A percentile compares a stretch with the other conserved stretches of the same genome.
These are phyloP conservation scores for Cataglyphis altisquamis DNA, from an alignment of 2,888 invertebrate genomes.

Conservation along the genomic window DNA sequence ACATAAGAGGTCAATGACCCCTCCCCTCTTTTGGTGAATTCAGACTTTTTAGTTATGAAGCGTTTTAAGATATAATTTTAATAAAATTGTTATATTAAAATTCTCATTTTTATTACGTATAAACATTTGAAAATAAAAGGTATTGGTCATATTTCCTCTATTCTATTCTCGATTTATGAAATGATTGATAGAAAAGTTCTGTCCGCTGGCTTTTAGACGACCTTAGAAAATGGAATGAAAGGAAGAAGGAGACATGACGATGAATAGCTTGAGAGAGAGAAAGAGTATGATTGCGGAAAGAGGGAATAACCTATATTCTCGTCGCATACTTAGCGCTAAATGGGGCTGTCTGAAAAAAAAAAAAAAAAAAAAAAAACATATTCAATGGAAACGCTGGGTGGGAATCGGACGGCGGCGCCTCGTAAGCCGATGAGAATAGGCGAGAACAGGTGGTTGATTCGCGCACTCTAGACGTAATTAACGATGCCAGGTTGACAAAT, in stretches of 20 bases:
- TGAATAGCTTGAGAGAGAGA: constrained; percentile 5
- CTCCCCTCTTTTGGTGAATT: not conserved
- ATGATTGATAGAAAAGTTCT: not conserved
- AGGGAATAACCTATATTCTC: constrained; percentile 42
- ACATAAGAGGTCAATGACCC: not conserved
- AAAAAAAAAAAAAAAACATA: constrained; percentile 2
- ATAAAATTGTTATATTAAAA: not conserved
- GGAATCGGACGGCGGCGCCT: constrained; percentile 16
- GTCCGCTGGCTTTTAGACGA: not conserved
- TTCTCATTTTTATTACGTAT: not conserved
- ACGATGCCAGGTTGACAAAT: constrained; percentile 37
- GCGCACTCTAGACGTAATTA: constrained; percentile 33
- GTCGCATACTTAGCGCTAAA: constrained; percentile 28
- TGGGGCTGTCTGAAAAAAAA: constrained; percentile 16
- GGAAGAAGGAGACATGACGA: not conserved
- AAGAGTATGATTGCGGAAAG: not conserved
- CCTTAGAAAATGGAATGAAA: not conserved
- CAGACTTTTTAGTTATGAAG: not conserved
- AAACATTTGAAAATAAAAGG: not conserved
- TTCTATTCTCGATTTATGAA: not conserved
- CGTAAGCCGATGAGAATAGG: constrained; percentile 35
- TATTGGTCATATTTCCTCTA: not conserved
- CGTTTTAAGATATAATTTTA: not conserved
- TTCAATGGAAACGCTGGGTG: constrained; percentile 48
- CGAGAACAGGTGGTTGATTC: constrained; percentile 51